Percentiles rank a stretch among this genome's conserved stretches.
phyloP scores from a whole-genome alignment of 2,113 vertebrate species.

The Meles meles region DNA sequence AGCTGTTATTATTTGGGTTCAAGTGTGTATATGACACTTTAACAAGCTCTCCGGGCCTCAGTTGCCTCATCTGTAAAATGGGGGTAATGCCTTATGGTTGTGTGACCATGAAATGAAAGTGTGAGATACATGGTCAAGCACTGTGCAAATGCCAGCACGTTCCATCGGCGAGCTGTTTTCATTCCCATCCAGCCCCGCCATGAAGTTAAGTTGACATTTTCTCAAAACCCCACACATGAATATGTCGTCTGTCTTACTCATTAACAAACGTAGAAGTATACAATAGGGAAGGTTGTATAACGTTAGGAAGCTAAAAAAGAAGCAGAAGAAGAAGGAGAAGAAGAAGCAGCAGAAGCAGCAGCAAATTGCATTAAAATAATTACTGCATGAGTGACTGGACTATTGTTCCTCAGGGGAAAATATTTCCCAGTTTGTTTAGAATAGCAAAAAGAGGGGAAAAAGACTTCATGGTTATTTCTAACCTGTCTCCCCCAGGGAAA shows the following conservation, averaged over 20 bases:
- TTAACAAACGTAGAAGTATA: neutral
- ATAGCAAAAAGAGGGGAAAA: constrained; percentile 39
- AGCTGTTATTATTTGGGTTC: neutral
- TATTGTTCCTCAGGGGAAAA: constrained; percentile 56
- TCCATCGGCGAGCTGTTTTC: neutral
- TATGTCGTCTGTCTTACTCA: neutral
- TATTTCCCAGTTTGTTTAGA: constrained; percentile 67
- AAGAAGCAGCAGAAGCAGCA: neutral
- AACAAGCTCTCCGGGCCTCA: neutral
- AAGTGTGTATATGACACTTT: neutral
- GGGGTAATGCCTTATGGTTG: neutral
- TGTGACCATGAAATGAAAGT: neutral
- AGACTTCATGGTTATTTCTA: constrained; percentile 60
- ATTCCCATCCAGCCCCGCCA: neutral
- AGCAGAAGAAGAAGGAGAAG: neutral
- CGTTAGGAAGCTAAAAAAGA: neutral
- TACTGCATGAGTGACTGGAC: constrained; percentile 31
- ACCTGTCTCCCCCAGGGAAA: constrained; percentile 60
- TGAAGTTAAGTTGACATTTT: neutral
- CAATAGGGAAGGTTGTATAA: neutral
- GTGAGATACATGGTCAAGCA: neutral
- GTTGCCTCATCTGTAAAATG: constrained; percentile 7
- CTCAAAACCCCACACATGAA: neutral
- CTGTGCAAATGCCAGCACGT: neutral
- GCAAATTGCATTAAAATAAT: constrained; percentile 59